Evolutionary conservation across 2,888 invertebrate species (phyloP), one percentile per base, ranked within the genome.

Genomic region (Papilio gigon): DNA sequence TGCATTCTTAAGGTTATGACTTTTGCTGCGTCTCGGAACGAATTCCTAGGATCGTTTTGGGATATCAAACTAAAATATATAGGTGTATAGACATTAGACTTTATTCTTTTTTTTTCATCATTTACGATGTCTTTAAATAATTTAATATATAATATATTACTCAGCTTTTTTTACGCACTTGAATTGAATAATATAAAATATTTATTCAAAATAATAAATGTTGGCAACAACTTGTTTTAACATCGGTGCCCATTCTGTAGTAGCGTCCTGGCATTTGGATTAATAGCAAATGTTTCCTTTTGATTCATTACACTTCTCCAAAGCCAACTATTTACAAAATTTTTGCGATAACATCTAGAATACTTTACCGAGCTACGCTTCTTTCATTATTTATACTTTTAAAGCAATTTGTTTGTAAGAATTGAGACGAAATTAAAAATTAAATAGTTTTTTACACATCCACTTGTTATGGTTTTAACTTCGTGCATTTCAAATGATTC

Each of bases 1-100:
- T 85, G 80, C 86, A 87, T 87, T 87, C 89, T 89, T 90, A 88
- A 90, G 88, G 90, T 90, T 90, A 87, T 87, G 82, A 82, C 81
- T 79, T 82, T 79, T 78, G 81, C 80, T 81, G 80, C 78, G 80
- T 79, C 77, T 71, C 75, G 77, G 77, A 77, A 64, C 71, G 71
- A 73, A 76, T 76, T 71, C 71, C 64, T 50, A 61, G 40, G 66
- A 68, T 71, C 69, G 71, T 59, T 65, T 68, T 70, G 58, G 44
- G 47, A 65, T 65, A 60, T 65, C 27, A 60, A 42, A 60, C 60
- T 65, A 60, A 42, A 60, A 60, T 65, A 25, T 33, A 30, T 64
- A 14, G 17, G n/a, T 0, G 30, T 53, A 30, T 53, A 2, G 53
- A 53, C 11, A 30, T 9, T 53, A 17, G 0, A 9, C 9, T 30